A percentile compares a stretch with the other conserved stretches of the same genome.
Evolutionary conservation across 2,797 vertebrate species (phyloP).

Genomic region (Karalla daura): DNA sequence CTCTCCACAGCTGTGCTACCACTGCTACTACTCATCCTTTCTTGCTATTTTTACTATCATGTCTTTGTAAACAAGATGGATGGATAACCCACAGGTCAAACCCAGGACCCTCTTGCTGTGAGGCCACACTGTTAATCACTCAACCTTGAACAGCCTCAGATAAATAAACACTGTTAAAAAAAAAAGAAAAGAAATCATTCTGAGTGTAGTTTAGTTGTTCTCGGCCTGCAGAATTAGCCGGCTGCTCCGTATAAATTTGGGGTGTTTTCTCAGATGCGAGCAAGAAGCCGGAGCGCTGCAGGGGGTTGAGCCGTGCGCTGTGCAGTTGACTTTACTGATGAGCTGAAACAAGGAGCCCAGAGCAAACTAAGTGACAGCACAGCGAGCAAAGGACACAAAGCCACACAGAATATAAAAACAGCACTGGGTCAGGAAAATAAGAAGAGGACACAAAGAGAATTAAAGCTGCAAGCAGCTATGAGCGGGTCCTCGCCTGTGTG

Average conservation of each 20-base stretch:
- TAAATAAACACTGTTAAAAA: not conserved
- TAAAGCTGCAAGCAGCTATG: too few species aligned
- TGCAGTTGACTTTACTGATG: slow-evolving; percentile 53
- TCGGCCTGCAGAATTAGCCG: slow-evolving; percentile 10
- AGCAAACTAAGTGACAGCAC: slow-evolving; percentile 52
- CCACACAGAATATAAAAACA: slow-evolving; percentile 25
- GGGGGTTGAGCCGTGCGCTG: slow-evolving; percentile 17
- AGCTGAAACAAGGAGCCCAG: slow-evolving; percentile 59
- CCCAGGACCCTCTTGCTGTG: too few species aligned
- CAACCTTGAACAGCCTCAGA: too few species aligned
- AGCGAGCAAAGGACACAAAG: slow-evolving; percentile 43
- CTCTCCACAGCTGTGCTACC: too few species aligned
- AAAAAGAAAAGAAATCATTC: not conserved
- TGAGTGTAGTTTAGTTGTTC: slow-evolving; percentile 4
- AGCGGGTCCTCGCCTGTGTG: too few species aligned
- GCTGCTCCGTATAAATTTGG: slow-evolving; percentile 10
- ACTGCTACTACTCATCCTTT: too few species aligned
- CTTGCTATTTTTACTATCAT: too few species aligned
- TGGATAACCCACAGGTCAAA: too few species aligned
- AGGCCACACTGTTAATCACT: too few species aligned
- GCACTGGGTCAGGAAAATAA: slow-evolving; percentile 44
- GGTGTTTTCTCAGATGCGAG: slow-evolving; percentile 41
- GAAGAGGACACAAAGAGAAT: slow-evolving; percentile 50
- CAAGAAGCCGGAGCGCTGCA: slow-evolving; percentile 28
- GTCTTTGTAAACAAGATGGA: too few species aligned